Base-by-base conservation (phyloP, 2,888 invertebrate genomes). In the Mantis religiosa region DNA sequence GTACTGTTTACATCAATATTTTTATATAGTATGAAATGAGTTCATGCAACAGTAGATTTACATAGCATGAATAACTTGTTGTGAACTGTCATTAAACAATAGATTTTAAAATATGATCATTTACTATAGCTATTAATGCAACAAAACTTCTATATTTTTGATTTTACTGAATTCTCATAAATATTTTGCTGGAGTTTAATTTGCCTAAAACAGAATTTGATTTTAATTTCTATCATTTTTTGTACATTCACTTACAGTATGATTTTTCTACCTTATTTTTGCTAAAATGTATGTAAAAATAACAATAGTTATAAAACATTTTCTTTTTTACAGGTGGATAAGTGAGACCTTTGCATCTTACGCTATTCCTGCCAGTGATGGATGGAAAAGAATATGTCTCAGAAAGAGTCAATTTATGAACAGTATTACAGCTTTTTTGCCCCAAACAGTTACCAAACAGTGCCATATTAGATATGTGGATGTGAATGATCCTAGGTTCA, bases 341-440 rank as follows among this genome's bases (percentile, higher is more conserved):
- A 96, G 97, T 27, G 97, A 97, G 93, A 97, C 97, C 0, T 96
- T 97, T 91, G 97, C 97, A 9, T 97, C 97, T 81, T 97, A 97
- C 92, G 96, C 97, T n/a, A 97, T 97, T 93, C 97, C 97, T 89
- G 90, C 89, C 30, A 87, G 83, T 14, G 90, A 90, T 28, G 88
- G 87, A 3, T 97, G 97, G 96, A 95, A 96, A 91, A 96, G 96
- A 91, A 97, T 98, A 90, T 98, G 98, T 92, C 93, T 98, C 90
- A 95, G 96, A 91, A 95, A 95, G 91, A 97, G 97, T 8, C 97
- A 98, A 92, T 96, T 96, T 92, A 95, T 98, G 84, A 97, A 97
- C 91, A 97, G 97, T 14, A 94, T 98, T 28, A 95, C 96, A 87
- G 96, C 97, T 34, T 97, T 97, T 92, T 93, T 97, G 89, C 97